Evolutionary conservation across 2,113 vertebrate genomes (phyloP), one percentile per base, ranked within the genome.

Genomic region (Charina bottae): DNA sequence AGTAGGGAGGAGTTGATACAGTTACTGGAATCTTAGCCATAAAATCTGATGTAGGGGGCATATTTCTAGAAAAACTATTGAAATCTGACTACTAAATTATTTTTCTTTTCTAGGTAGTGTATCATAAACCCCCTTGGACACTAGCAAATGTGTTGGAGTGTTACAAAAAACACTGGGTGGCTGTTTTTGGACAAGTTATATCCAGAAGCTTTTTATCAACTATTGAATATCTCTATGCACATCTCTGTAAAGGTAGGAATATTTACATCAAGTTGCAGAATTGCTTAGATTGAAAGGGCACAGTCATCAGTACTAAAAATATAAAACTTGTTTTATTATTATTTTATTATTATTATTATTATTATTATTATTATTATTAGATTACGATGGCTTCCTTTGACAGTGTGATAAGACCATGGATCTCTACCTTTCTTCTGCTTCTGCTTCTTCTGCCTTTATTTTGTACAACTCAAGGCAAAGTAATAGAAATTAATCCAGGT

Each of bases 121-220:
- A 98, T 90, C 28, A 97, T 92, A 99, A 99, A 94, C 99, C 99
- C 17, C 99, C 99, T 0, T 99, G 99, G 99, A 98, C 97, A 33
- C 96, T 99, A 83, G 93, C 85, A 62, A 97, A 98, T 85, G 93
- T 98, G 92, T 96, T 99, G 86, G 97, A 97, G 54, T 99, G 99
- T 96, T 98, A 98, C 2, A 98, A 97, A 95, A 99, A 98, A 92
- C 99, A 99, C 94, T 99, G 98, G 98, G 87, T 98, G 88, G 98
- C 99, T 95, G 98, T 99, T 23, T 99, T 99, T 97, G 98, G 99
- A 89, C 95, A 95, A 17, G 37, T 99, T 84, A 97, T 98, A 94
- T 97, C 97, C 87, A 98, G 98, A 58, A 96, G 59, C 28, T 97
- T 98, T 21, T 96, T 97, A 89, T 92, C 98, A 93, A 97, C 95